Conservation (phyloP, 2,797 vertebrate species). For the Falco biarmicus region DNA sequence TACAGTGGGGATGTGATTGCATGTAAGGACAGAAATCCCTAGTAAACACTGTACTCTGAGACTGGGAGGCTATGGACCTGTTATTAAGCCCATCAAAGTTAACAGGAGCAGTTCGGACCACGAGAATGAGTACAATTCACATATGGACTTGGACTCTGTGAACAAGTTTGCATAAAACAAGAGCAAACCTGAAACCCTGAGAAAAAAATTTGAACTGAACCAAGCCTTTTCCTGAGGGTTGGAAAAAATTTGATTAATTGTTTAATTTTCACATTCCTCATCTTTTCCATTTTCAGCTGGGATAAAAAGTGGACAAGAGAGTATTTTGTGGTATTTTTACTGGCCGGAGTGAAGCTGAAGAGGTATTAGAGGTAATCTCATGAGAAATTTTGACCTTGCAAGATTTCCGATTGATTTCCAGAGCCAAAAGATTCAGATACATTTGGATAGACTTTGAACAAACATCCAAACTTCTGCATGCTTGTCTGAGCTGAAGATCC, state of each 20-base stretch:
- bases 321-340: slow-evolving; percentile 68
- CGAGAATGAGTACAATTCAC: neutral
- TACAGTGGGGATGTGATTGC: neutral
- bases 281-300: slow-evolving; percentile 51
- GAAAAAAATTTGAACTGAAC: slow-evolving; percentile 9
- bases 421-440: slow-evolving; percentile 36
- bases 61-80: neutral
- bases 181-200: slow-evolving; percentile 28
- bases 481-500: slow-evolving; percentile 14
- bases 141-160: neutral
- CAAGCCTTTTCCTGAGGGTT: slow-evolving; percentile 47
- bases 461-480: neutral
- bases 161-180: slow-evolving; percentile 11
- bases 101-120: slow-evolving; percentile 9
- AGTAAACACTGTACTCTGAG: neutral
- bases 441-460: slow-evolving; percentile 33
- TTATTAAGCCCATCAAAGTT: neutral
- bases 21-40: neutral
- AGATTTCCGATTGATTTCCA: slow-evolving; percentile 47
- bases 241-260: slow-evolving; percentile 64
- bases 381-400: slow-evolving; percentile 53
- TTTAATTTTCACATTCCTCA: slow-evolving; percentile 68
- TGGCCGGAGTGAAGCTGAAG: slow-evolving; percentile 51
- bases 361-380: slow-evolving; percentile 62
- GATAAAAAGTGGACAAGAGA: slow-evolving; percentile 53